Evolutionary conservation across 2,888 invertebrate species (phyloP), one percentile per base, ranked within the genome.

Genomic region (Chrysolina americana): DNA sequence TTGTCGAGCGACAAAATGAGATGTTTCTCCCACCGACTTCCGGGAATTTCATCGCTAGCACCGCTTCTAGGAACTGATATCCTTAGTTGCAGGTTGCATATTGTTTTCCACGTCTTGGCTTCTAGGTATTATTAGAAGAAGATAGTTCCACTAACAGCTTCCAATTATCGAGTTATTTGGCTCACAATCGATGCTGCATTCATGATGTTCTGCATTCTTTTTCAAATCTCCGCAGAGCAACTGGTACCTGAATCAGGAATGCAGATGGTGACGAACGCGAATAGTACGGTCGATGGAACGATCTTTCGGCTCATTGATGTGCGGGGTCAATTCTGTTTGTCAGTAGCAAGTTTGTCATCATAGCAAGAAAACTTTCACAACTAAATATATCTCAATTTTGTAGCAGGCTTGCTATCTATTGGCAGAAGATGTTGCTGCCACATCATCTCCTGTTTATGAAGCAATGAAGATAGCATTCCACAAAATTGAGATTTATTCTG

Each of bases 191-290:
- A 56, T 56, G 19, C 56, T 21, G 21, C 56, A 56, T 23, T 56
- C 56, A 56, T 11, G 19, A 72, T 72, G 72, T 65, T 63, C 68
- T 48, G 72, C 68, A 72, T 72, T 66, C 72, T 63, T 68, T 68
- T 48, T 66, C 62, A 50, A 72, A 72, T 72, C 72, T 72, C 68
- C 21, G 63, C 62, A 68, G 76, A 80, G 77, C 74, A 79, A 76
- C 78, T 78, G 75, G 78, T 78, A 74, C 78, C 70, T 65, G 74
- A 71, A 73, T 47, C 64, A 76, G 79, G 81, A 82, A 81, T 82
- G 80, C 79, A 77, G 81, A 78, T 81, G 79, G 74, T 72, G 48
- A 48, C 48, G 48, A 48, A 53, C 56, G 56, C 21, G 15, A 17
- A 13, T 56, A 56, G 56, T 23, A 5, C 56, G 56, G 56, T 56